Percentiles rank a stretch among this genome's conserved stretches.
Evolutionary conservation across 35 echinoderm and acorn worm genomes (phyloP).

Genomic region (Anneissia japonica): DNA sequence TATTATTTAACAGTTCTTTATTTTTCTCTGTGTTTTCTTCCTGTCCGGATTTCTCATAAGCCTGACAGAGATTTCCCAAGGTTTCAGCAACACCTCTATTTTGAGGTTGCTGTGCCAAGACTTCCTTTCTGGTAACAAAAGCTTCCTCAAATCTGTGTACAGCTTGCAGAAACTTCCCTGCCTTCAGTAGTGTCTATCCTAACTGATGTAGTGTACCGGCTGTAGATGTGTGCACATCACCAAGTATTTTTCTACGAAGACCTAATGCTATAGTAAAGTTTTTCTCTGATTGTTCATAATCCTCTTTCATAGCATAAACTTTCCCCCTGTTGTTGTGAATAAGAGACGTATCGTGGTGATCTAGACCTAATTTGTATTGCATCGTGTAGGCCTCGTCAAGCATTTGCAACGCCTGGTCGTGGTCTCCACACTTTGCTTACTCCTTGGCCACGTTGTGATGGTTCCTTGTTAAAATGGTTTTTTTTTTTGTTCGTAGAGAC

Average conservation of each 20-base stretch:
- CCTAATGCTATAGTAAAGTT: slow-evolving; percentile 4
- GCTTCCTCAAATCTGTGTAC: background rate
- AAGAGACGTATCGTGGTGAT: slow-evolving; percentile 29
- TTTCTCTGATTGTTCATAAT: background rate
- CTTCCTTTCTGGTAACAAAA: background rate
- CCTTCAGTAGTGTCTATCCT: slow-evolving; percentile 7
- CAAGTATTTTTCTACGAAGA: background rate
- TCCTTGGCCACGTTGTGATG: slow-evolving; percentile 21
- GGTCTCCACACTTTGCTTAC: background rate
- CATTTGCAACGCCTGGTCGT: background rate
- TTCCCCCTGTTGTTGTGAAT: slow-evolving; percentile 25
- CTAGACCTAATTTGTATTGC: slow-evolving; percentile 12
- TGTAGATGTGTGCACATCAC: slow-evolving; percentile 9
- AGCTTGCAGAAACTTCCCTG: background rate
- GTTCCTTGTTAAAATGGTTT: background rate
- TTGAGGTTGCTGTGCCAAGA: background rate
- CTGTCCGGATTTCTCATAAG: slow-evolving; percentile 2
- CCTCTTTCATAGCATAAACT: slow-evolving; percentile 8
- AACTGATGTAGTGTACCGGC: slow-evolving; percentile 12
- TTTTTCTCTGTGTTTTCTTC: background rate
- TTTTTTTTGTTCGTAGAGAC: background rate
- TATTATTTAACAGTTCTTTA: background rate
- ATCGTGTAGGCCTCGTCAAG: slow-evolving; percentile 23
- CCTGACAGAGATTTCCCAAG: background rate
- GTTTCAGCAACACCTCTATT: slow-evolving; percentile 15